These are phyloP conservation scores for Nothobranchius furzeri DNA, from an alignment of 2,113 vertebrate genomes.

Conservation along the genomic window DNA sequence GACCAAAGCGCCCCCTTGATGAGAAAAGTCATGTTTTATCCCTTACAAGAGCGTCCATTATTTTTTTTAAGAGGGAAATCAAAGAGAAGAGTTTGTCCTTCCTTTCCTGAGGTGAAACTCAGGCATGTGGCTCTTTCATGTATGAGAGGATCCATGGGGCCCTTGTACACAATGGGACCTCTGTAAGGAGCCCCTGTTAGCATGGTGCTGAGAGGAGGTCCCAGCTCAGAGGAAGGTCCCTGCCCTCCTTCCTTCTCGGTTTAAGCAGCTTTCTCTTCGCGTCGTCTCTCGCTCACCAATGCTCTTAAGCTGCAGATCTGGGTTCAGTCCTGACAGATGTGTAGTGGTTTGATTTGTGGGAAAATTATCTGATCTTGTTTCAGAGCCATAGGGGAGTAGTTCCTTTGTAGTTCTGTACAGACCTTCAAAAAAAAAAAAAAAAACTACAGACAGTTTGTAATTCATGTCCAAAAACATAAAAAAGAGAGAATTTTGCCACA, in stretches of 20 bases:
- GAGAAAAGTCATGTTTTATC: slow-evolving; percentile 61
- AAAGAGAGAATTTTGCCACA: slow-evolving; percentile 21
- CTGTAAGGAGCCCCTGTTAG: slow-evolving; percentile 76
- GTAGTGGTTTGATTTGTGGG: background rate
- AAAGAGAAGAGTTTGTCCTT: slow-evolving; percentile 75
- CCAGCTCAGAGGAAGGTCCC: slow-evolving; percentile 65
- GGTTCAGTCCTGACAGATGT: slow-evolving; percentile 4
- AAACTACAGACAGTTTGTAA: background rate
- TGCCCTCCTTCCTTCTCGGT: slow-evolving; percentile 39
- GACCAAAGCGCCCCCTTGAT: slow-evolving; percentile 47
- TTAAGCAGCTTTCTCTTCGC: slow-evolving; percentile 47
- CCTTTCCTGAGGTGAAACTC: slow-evolving; percentile 74
- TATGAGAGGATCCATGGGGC: slow-evolving; percentile 63
- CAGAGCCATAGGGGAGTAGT: background rate
- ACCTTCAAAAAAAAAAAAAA: background rate
- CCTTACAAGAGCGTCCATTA: slow-evolving; percentile 63
- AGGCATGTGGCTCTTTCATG: slow-evolving; percentile 76
- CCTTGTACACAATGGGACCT: slow-evolving; percentile 77
- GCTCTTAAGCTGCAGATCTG: slow-evolving; percentile 15
- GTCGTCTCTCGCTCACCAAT: slow-evolving; percentile 17
- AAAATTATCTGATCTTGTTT: slow-evolving; percentile 15
- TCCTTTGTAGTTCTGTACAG: slow-evolving; percentile 3
- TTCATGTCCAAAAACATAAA: background rate
- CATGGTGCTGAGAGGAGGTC: slow-evolving; percentile 74
- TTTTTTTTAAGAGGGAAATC: slow-evolving; percentile 67